A percentile compares a stretch with the other conserved stretches of the same genome.
Evolutionary conservation across 2,797 vertebrate genomes (phyloP).

Genomic region (Linurgus olivaceus): DNA sequence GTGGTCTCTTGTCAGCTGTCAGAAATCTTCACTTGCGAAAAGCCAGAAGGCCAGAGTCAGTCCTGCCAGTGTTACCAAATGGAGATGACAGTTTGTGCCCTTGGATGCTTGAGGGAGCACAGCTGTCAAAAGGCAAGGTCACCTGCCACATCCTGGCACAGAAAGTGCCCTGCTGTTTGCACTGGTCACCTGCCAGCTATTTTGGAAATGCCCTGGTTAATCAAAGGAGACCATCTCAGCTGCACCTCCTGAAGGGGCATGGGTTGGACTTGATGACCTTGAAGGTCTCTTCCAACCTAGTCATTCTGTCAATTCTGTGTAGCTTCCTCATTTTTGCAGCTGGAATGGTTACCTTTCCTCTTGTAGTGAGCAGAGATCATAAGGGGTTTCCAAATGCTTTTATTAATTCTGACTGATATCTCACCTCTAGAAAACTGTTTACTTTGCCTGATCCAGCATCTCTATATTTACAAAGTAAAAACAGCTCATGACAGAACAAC

Average conservation of each 20-base stretch:
- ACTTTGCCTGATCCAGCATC: neutral
- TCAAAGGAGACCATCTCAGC: neutral
- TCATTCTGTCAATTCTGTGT: neutral
- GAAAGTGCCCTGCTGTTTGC: neutral
- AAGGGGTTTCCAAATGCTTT: neutral
- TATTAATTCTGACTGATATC: neutral
- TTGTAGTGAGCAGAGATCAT: neutral
- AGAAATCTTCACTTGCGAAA: neutral
- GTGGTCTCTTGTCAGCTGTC: neutral
- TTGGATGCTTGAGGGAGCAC: neutral
- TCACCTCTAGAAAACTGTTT: accelerated
- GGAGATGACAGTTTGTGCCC: neutral
- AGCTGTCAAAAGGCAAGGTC: neutral
- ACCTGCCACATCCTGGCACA: neutral
- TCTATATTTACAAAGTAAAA: neutral
- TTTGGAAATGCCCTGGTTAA: neutral
- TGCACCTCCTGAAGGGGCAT: neutral
- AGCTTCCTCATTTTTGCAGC: neutral
- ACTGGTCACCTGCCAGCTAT: accelerated
- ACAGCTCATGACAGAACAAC: neutral
- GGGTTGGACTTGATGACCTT: neutral
- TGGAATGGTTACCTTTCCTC: neutral
- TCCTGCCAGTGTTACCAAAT: neutral
- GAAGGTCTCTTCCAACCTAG: neutral
- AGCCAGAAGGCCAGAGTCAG: neutral